Base-by-base conservation (phyloP, 1,140 invertebrate species). In the Laupala kohalensis region DNA sequence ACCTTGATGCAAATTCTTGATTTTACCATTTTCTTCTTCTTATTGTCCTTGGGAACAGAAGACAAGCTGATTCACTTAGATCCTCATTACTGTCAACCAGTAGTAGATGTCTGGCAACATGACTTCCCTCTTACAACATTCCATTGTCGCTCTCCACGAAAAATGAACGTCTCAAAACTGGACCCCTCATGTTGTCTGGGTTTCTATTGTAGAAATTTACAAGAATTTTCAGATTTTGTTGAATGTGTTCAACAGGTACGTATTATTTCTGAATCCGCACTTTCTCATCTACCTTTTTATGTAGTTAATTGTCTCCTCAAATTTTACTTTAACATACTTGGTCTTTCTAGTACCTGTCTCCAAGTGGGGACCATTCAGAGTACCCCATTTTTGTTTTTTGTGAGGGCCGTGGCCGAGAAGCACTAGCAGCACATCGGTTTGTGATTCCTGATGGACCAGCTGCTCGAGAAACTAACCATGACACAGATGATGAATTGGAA, bases 181-280 rank as follows among this genome's bases (percentile, higher is more conserved):
- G 94, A 97, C 83, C 94, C 94, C 3, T 95, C 92, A 70, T 95
- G 93, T 80, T 93, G 94, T 75, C 88, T 96, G 64, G 94, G 93
- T n/a, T 96, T 96, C 80, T 95, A 92, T 80, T 90, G 92, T 76
- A 82, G 85, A 64, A 89, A 88, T 70, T 86, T 87, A 81, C 83
- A 86, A 70, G 90, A 95, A 74, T 93, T 95, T 81, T 85, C 92
- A 71, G 88, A 84, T 67, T 91, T 94, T 78, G 80, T 90, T 53
- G 87, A 89, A 78, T 84, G 84, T 71, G 86, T 90, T 26, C 84
- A 87, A 78, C 84, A 86, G 76, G 85, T 87, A 77, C 81, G 80
- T 77, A 72, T 63, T 1, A 4, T n/a, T 6, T 30, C 25, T 62
- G 23, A 0, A 15, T 28, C 6, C 27, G 23, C 6, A 69, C 27